Evolutionary conservation across 2,113 vertebrate genomes (phyloP).

Genomic region (Amia ocellicauda): DNA sequence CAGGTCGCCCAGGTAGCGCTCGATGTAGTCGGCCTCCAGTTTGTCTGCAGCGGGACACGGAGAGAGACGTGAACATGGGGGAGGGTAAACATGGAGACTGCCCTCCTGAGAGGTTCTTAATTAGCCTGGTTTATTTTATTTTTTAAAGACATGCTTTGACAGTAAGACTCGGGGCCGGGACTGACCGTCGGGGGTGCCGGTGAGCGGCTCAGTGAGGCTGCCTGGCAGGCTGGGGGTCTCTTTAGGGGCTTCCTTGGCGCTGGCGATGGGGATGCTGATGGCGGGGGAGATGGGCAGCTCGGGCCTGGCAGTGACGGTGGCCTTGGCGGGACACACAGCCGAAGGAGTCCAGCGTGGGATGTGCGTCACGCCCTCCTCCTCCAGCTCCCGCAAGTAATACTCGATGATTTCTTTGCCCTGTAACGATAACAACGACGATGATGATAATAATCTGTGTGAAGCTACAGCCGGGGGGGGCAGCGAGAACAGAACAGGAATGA

Average conservation of each 20-base stretch:
- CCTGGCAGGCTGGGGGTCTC: slow-evolving; percentile 53
- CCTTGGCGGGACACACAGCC: slow-evolving; percentile 39
- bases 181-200: slow-evolving; percentile 76
- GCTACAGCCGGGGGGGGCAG: no score
- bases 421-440: neutral
- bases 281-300: slow-evolving; percentile 47
- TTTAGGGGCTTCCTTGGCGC: slow-evolving; percentile 54
- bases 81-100: no score
- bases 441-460: no score
- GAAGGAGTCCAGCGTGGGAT: slow-evolving; percentile 82
- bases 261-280: slow-evolving; percentile 53
- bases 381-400: slow-evolving; percentile 84
- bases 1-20: slow-evolving; percentile 88
- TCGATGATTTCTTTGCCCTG: slow-evolving; percentile 97
- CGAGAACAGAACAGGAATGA: neutral
- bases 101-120: no score
- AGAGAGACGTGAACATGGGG: no score
- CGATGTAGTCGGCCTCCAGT: slow-evolving; percentile 93
- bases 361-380: slow-evolving; percentile 80
- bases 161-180: no score
- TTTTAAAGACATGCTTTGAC: no score
- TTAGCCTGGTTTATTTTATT: no score
- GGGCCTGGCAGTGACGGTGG: slow-evolving; percentile 37
- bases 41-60: slow-evolving; percentile 75
- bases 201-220: slow-evolving; percentile 54